Percentiles rank a stretch among this genome's conserved stretches.
phyloP scores from a whole-genome alignment of 1,140 invertebrate genomes.

The Pristionchus pacificus region DNA sequence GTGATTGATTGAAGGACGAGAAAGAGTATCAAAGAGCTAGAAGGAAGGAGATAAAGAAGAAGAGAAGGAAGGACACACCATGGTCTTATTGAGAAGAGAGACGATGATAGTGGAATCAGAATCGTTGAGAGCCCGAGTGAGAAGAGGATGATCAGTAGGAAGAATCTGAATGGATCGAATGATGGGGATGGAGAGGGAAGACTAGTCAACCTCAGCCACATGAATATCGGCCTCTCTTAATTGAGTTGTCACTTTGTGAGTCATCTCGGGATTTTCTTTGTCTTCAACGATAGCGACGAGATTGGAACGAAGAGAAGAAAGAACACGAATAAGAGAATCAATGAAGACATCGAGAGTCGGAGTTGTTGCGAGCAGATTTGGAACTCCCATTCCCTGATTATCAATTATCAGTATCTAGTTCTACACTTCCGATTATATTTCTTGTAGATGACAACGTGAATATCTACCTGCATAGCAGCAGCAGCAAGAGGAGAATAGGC shows the following conservation, averaged over 20 bases:
- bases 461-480: conserved; percentile 37
- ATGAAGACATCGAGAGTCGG: conserved; percentile 44
- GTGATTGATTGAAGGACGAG: conserved; percentile 12
- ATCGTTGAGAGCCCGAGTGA: conserved; percentile 31
- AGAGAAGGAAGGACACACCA: conserved; percentile 6
- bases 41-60: conserved; percentile 8
- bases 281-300: conserved; percentile 45
- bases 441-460: not conserved
- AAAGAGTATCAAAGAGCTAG: conserved; percentile 17
- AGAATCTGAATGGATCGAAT: conserved; percentile 32
- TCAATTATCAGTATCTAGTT: not conserved
- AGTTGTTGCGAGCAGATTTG: conserved; percentile 44
- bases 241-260: conserved; percentile 9
- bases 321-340: conserved; percentile 37
- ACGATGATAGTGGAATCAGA: conserved; percentile 43
- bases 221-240: not conserved
- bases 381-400: conserved; percentile 19
- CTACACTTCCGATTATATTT: too few species aligned
- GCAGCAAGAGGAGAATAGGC: conserved; percentile 45
- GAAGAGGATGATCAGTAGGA: conserved; percentile 36
- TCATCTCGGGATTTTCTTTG: conserved; percentile 20
- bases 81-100: conserved; percentile 39
- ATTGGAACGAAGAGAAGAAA: conserved; percentile 36
- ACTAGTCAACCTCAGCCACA: not conserved
- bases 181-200: not conserved